phyloP scores from a whole-genome alignment of 2,113 vertebrate species.

The Heterochromis multidens region DNA sequence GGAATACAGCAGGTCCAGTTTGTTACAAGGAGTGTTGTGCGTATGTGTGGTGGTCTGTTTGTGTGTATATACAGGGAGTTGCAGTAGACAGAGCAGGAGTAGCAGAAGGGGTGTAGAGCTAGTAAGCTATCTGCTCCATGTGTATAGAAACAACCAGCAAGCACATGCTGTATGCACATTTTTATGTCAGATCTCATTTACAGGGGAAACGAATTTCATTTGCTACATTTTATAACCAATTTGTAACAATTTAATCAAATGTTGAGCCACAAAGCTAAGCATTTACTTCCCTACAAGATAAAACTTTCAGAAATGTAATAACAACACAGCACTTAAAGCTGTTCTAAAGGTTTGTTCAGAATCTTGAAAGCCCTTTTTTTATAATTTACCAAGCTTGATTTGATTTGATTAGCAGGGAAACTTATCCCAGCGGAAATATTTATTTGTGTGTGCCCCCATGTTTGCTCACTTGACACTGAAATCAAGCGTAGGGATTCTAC shows the following conservation, averaged over 20 bases:
- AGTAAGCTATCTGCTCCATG: conserved; percentile 34
- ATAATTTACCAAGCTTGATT: not conserved
- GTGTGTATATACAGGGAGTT: not conserved
- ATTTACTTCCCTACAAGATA: not conserved
- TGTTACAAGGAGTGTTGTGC: not conserved
- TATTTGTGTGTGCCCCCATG: not conserved
- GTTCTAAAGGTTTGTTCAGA: not conserved
- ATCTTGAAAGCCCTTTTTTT: not conserved
- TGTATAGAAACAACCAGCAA: not conserved
- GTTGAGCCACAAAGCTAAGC: not conserved
- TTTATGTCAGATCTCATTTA: not conserved
- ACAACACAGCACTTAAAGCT: not conserved
- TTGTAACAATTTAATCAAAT: not conserved
- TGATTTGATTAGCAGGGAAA: not conserved
- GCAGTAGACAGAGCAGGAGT: conserved; percentile 5
- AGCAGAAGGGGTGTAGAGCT: conserved; percentile 50
- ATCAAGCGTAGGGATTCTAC: conserved; percentile 7
- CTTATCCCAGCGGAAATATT: not conserved
- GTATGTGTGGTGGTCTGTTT: not conserved
- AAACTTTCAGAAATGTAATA: not conserved
- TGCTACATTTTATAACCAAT: not conserved
- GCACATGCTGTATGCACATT: not conserved
- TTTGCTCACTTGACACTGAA: conserved; percentile 10
- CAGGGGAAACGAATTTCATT: not conserved
- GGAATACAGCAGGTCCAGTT: not conserved